Base-by-base conservation (phyloP, 2,797 vertebrate genomes). In the Natrix natrix region DNA sequence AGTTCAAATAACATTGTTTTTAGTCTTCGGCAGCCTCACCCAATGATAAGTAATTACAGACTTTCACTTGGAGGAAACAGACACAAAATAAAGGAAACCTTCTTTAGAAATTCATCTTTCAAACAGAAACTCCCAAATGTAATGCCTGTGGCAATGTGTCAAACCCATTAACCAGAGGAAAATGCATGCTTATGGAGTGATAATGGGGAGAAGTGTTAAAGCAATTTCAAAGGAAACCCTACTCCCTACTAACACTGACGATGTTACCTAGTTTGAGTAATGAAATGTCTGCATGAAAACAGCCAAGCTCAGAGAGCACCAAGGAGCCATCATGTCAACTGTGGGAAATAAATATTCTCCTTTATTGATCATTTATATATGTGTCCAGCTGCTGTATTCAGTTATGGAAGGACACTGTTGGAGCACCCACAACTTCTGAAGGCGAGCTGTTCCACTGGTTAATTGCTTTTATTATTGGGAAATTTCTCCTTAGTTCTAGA, bases 1-100 rank as follows among this genome's bases (percentile, higher is more conserved):
- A 78, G 55, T 98, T 97, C 96, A 98, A 98, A 98, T 98, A 97
- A 98, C 97, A 98, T 98, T 98, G 97, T 98, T 97, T 52, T 97
- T 95, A 96, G 96, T 93, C 94, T 96, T 95, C 87, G 88, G 96
- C 97, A 94, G 97, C 97, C 97, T 98, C 95, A 95, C 97, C 97
- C 97, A 95, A 95, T 94, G 91, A 93, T 94, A 92, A 52, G 96
- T 98, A 98, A 98, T 98, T 98, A 98, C 96, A 98, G 98, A 97
- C 97, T 97, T 97, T 97, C 94, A 96, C 96, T 94, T 90, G 0
- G 0, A 90, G 93, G 88, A 93, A 96, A 95, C 94, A 96, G 95
- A 97, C 93, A 96, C 95, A 95, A 61, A 5, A 95, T 74, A 52
- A 90, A 96, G 95, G 96, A 98, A 97, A 96, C 94, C 96, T 96